Percentiles rank a stretch among this genome's conserved stretches.
Evolutionary conservation across 2,888 invertebrate genomes (phyloP).

Genomic region (Pimpla rufipes): DNA sequence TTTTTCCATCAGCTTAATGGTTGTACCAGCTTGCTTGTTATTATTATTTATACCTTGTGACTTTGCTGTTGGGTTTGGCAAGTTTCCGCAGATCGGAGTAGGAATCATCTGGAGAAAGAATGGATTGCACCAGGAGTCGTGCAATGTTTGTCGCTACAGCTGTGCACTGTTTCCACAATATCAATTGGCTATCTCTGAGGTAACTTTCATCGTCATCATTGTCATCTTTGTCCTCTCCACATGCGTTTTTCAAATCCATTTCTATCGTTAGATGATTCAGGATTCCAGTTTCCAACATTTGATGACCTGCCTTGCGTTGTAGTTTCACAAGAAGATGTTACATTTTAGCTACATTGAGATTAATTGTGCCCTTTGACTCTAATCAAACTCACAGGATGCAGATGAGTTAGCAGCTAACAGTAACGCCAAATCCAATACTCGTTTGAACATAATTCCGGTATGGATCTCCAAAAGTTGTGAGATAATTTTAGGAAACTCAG

Average conservation of each 20-base stretch:
- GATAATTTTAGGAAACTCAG: conserved; percentile 81
- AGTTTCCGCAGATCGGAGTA: conserved; percentile 51
- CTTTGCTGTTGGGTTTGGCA: conserved; percentile 61
- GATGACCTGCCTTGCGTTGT: conserved; percentile 77
- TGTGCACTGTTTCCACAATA: conserved; percentile 68
- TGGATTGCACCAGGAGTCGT: conserved; percentile 75
- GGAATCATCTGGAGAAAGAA: conserved; percentile 61
- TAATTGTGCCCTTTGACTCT: neutral
- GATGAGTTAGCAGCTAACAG: conserved; percentile 77
- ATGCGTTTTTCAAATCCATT: conserved; percentile 69
- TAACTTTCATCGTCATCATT: conserved; percentile 13
- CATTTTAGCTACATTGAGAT: neutral
- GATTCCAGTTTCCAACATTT: conserved; percentile 80
- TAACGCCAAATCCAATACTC: conserved; percentile 78
- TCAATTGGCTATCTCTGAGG: conserved; percentile 45
- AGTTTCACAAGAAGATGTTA: neutral
- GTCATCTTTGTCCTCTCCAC: no score
- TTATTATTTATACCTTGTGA: conserved; percentile 76
- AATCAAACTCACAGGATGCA: conserved; percentile 79
- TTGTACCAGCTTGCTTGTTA: neutral
- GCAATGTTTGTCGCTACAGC: conserved; percentile 74
- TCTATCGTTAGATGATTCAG: conserved; percentile 81
- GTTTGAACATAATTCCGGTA: conserved; percentile 77
- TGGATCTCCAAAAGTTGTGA: conserved; percentile 79
- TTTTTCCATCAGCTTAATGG: conserved; percentile 12